Evolutionary conservation across 1,140 invertebrate species (phyloP).

Genomic region (Diorhabda carinulata): DNA sequence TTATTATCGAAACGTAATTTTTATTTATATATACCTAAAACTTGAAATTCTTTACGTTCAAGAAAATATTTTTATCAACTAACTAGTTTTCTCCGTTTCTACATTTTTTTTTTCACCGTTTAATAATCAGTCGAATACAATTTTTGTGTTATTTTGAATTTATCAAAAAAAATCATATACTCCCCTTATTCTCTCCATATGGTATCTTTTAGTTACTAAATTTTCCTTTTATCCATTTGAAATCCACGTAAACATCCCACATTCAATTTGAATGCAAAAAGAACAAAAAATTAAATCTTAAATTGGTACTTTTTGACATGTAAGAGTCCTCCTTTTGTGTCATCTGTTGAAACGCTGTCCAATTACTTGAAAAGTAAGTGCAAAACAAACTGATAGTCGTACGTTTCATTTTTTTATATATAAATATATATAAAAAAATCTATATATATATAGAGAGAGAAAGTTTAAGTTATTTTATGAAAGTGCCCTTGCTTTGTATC

Average conservation of each 20-base stretch:
- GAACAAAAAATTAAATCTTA: not conserved
- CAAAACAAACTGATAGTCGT: constrained; percentile 30
- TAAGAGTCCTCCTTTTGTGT: constrained; percentile 4
- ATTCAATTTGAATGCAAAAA: not conserved
- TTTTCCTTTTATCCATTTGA: too few species aligned
- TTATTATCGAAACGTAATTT: too few species aligned
- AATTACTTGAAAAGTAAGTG: constrained; percentile 27
- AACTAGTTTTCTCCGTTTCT: too few species aligned
- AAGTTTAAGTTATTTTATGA: constrained; percentile 46
- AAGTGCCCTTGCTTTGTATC: constrained; percentile 47
- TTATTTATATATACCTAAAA: too few species aligned
- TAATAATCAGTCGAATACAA: too few species aligned
- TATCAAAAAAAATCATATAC: too few species aligned
- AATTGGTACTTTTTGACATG: not conserved
- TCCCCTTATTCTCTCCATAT: not conserved
- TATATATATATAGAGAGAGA: constrained; percentile 41
- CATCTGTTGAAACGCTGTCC: constrained; percentile 16
- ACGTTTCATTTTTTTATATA: constrained; percentile 27
- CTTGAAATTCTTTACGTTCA: too few species aligned
- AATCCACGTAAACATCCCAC: not conserved
- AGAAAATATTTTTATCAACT: too few species aligned
- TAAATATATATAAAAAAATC: constrained; percentile 32
- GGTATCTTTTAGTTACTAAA: not conserved
- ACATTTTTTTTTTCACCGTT: too few species aligned
- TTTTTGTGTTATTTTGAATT: too few species aligned